Evolutionary conservation across 2,113 vertebrate genomes (phyloP).

Genomic region (Oostethus manadensis): DNA sequence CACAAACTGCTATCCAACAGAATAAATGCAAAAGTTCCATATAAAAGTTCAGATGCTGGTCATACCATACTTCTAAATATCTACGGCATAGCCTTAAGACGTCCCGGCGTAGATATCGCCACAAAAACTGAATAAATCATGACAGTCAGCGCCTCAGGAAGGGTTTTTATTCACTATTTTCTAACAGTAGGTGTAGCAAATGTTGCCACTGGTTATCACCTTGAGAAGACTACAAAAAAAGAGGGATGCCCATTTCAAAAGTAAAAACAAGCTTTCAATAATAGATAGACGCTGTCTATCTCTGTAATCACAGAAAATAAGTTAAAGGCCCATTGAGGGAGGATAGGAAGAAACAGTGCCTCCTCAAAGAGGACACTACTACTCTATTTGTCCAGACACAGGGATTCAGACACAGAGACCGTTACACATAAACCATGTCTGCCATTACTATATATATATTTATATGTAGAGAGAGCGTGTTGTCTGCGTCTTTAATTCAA

Average conservation of each 20-base stretch:
- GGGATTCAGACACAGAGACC: slow-evolving; percentile 11
- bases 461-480: no score
- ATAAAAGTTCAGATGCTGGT: slow-evolving; percentile 2
- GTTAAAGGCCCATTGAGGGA: slow-evolving; percentile 33
- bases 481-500: no score
- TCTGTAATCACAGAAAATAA: slow-evolving; percentile 28
- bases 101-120: slow-evolving; percentile 4
- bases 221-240: slow-evolving; percentile 23
- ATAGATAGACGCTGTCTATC: slow-evolving; percentile 31
- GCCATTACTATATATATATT: no score
- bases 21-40: not conserved
- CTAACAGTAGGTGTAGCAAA: slow-evolving; percentile 18
- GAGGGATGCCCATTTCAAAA: slow-evolving; percentile 27
- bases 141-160: slow-evolving; percentile 6
- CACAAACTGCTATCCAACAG: not conserved
- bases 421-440: slow-evolving; percentile 8
- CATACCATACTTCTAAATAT: slow-evolving; percentile 5
- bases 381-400: slow-evolving; percentile 12
- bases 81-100: slow-evolving; percentile 5
- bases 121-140: slow-evolving; percentile 20
- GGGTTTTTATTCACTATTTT: slow-evolving; percentile 20
- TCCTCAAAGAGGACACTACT: slow-evolving; percentile 25
- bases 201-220: slow-evolving; percentile 23
- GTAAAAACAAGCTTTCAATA: slow-evolving; percentile 39
- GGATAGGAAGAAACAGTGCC: slow-evolving; percentile 21